Evolutionary conservation across 2,797 vertebrate species (phyloP), one percentile per base, ranked within the genome.

Genomic region (Danio choprae): DNA sequence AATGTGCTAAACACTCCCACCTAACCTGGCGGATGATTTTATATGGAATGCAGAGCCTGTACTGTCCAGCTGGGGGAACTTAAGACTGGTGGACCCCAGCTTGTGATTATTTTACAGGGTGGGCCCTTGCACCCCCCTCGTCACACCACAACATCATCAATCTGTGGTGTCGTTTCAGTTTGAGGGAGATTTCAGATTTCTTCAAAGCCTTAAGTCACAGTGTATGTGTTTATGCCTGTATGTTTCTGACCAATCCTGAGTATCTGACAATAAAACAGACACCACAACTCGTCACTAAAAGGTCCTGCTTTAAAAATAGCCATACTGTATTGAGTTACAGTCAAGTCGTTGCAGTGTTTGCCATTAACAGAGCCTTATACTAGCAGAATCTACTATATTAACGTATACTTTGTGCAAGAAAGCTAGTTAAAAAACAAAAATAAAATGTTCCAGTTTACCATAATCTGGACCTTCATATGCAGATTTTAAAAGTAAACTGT

Each of bases 281-380:
- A 88, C 87, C 86, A 88, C 88, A 87, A 85, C 95, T 94, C 44
- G 81, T 94, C 92, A 8, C 94, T 96, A 91, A 96, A 97, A 94
- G 97, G 96, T 92, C 93, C 93, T 91, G 90, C 92, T 92, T 92
- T 93, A 95, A 91, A 95, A 95, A 95, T 95, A 95, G 92, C 88
- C 69, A 43, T 81, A 82, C 87, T 56, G 86, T 92, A 88, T 94
- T 92, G 68, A 90, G 89, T 95, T 95, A 93, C 94, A 91, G 89
- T 79, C 89, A 88, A 83, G 83, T 89, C 81, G 87, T 91, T 90
- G 88, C 86, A 90, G 91, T 90, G 91, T 91, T 93, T 90, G 86
- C 88, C 87, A 87, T 92, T 90, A 86, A 87, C 79, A 87, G 86
- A 72, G 77, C 85, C 87, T 90, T 88, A 88, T 87, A 87, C 85